Percentiles rank a stretch among this genome's conserved stretches.
These are phyloP conservation scores for Ostrea denselamellosa DNA, from an alignment of 1,140 invertebrate species.

Conservation along the genomic window DNA sequence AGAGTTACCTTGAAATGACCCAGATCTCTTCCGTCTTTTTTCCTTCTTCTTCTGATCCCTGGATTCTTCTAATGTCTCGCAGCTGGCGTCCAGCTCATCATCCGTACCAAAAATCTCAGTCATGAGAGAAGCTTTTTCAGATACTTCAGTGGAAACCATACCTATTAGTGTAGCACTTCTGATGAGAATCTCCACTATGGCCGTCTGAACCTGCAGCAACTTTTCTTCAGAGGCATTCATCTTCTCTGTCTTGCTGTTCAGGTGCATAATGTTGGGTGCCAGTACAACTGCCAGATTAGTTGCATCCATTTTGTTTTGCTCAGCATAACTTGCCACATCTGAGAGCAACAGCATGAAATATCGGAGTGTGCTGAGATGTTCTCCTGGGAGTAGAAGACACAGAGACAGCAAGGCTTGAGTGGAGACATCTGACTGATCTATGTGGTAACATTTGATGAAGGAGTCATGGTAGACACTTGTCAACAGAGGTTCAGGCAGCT, in stretches of 20 bases:
- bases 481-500: constrained; percentile 90
- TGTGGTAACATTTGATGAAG: constrained; percentile 83
- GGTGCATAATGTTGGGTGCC: constrained; percentile 90
- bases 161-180: constrained; percentile 87
- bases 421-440: constrained; percentile 73
- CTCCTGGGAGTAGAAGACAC: constrained; percentile 84
- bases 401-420: constrained; percentile 82
- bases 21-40: constrained; percentile 84
- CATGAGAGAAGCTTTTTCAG: constrained; percentile 77
- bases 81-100: constrained; percentile 73
- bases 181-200: constrained; percentile 85
- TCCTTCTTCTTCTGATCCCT: constrained; percentile 67
- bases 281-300: constrained; percentile 90
- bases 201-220: constrained; percentile 73
- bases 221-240: constrained; percentile 77
- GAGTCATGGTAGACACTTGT: constrained; percentile 86
- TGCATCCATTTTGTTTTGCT: constrained; percentile 89
- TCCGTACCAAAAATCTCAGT: constrained; percentile 72
- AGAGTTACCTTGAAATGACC: constrained; percentile 87
- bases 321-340: constrained; percentile 82
- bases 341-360: constrained; percentile 84
- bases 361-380: constrained; percentile 84
- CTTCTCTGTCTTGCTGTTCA: constrained; percentile 81
- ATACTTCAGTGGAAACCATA: constrained; percentile 83
- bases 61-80: constrained; percentile 68